Evolutionary conservation across 1,140 invertebrate genomes (phyloP), one percentile per base, ranked within the genome.

Genomic region (Calosoma granatense): DNA sequence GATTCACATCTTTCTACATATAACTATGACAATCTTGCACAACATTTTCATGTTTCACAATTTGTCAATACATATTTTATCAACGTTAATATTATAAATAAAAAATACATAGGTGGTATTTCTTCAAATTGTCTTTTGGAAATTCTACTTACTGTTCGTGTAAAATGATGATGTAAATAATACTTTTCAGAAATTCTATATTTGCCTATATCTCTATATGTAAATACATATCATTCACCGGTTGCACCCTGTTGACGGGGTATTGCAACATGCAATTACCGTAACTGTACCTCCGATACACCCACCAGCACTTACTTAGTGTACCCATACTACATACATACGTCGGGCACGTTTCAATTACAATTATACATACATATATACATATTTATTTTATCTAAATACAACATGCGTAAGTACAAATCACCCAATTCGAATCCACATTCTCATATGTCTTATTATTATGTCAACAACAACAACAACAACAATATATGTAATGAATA

Each of bases 51-150:
- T 47, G 41, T 47, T 30, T 47, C 15, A 12, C 41, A 47, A 47
- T 47, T 47, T 47, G 41, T 47, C 41, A 47, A 47, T 47, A 47
- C 41, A 11, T 47, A 47, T 12, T 4, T 12, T 47, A 47, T 47
- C 9, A 47, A 47, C 41, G 41, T 47, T 47, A n/a, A 36, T 36
- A 36, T 9, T 36, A 47, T 47, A 12, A 47, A 47, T 47, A 47
- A 47, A 17, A 12, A 11, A 6, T 4, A 12, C 15, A 47, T 47
- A 47, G 15, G 41, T 47, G 41, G 41, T 17, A 47, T 47, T 47
- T 47, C 41, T 47, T 47, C 41, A 47, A 47, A 47, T 47, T 47
- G 41, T 47, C 41, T 47, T 47, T 47, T 47, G 41, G 41, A 47
- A 47, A 47, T 17, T 47, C 41, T 47, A 47, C n/a, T n/a, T n/a